Conservation (phyloP, 2,113 vertebrate genomes). For the Falco punctatus region DNA sequence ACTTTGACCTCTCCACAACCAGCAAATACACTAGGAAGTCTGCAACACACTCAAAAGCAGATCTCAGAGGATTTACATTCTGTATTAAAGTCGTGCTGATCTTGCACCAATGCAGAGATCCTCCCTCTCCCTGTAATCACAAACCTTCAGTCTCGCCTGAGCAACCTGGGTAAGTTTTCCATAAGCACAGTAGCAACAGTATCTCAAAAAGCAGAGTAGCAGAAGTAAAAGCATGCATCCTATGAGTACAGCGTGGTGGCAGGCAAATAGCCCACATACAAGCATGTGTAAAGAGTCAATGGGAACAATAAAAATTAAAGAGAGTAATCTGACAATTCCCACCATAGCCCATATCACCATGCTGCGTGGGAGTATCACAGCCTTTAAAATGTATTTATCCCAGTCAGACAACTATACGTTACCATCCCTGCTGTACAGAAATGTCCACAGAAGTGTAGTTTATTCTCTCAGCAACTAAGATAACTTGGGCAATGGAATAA, state of each 20-base stretch:
- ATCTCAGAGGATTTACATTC: not conserved
- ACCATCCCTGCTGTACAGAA: not conserved
- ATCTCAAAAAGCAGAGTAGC: not conserved
- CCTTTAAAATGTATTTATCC: not conserved
- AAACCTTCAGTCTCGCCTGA: not conserved
- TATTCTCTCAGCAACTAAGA: not conserved
- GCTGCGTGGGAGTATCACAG: not conserved
- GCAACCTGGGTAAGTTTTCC: not conserved
- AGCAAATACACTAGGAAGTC: not conserved
- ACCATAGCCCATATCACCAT: not conserved
- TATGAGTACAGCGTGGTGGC: rapidly evolving
- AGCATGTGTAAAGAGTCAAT: not conserved
- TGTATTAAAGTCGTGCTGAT: not conserved
- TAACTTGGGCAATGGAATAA: not conserved
- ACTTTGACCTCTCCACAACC: not conserved
- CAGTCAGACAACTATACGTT: not conserved
- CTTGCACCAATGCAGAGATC: not conserved
- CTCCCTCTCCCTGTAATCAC: not conserved
- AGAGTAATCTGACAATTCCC: not conserved
- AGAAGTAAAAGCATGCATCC: rapidly evolving
- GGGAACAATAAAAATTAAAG: not conserved
- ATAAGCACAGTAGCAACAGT: not conserved
- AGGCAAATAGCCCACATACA: not conserved
- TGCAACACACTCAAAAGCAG: not conserved
- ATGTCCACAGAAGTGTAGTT: not conserved